These are phyloP conservation scores for Polyommatus icarus DNA, from an alignment of 2,888 invertebrate genomes.

Conservation along the genomic window DNA sequence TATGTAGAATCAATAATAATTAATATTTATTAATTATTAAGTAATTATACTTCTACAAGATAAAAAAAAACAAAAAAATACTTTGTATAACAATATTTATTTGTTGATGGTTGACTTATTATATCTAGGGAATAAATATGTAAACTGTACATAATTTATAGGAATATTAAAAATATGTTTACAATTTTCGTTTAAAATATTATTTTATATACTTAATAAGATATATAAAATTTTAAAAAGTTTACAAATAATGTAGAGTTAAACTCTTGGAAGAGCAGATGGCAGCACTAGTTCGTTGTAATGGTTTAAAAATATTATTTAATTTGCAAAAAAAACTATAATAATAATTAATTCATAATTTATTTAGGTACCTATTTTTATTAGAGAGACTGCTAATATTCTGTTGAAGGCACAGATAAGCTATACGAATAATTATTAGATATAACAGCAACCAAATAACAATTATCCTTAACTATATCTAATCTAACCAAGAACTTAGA, in stretches of 20 bases:
- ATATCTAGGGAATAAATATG: neutral
- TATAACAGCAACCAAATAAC: neutral
- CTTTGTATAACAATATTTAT: slow-evolving; percentile 27
- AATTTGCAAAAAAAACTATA: no score
- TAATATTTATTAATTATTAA: no score
- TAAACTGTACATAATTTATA: neutral
- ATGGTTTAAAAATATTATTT: neutral
- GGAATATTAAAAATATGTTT: neutral
- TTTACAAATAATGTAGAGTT: neutral
- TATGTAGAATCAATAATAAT: no score
- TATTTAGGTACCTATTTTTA: neutral
- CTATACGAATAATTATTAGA: neutral
- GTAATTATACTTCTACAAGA: neutral
- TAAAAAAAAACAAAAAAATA: neutral
- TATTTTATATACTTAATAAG: neutral
- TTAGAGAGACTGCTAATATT: slow-evolving; percentile 4
- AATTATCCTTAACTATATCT: slow-evolving; percentile 1
- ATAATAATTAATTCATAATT: neutral
- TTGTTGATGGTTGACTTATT: slow-evolving; percentile 25
- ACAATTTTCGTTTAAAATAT: neutral
- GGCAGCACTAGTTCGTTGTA: slow-evolving; percentile 3
- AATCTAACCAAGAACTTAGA: slow-evolving; percentile 17
- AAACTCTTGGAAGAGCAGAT: slow-evolving; percentile 2
- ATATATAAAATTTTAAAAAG: neutral
- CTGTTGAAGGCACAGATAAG: neutral